phyloP scores from a whole-genome alignment of 2,888 invertebrate species.

The Epistrophe grossulariae region DNA sequence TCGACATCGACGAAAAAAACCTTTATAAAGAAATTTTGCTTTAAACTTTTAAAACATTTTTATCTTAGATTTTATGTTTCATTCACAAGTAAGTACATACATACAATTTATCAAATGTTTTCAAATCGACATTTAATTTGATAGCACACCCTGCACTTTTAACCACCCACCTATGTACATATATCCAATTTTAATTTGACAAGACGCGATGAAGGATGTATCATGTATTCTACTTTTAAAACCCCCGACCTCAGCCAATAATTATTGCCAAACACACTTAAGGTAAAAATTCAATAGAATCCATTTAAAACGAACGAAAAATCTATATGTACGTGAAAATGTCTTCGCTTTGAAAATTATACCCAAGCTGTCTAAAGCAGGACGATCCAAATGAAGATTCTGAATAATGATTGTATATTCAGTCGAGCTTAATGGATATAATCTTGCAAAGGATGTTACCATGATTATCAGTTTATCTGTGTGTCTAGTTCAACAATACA shows the following conservation, averaged over 20 bases:
- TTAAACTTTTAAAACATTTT: too few species aligned
- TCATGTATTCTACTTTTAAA: not conserved
- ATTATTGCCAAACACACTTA: not conserved
- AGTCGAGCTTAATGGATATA: constrained; percentile 34
- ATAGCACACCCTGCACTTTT: not conserved
- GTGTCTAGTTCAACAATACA: constrained; percentile 14
- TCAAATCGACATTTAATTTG: not conserved
- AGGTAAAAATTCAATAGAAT: not conserved
- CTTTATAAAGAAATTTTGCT: too few species aligned
- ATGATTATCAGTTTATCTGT: constrained; percentile 5
- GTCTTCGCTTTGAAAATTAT: not conserved
- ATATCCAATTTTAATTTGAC: not conserved
- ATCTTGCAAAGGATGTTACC: constrained; percentile 19
- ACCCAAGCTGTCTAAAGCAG: not conserved
- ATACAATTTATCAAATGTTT: not conserved
- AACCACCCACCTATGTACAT: not conserved
- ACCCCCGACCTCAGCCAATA: not conserved
- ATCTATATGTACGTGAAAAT: not conserved
- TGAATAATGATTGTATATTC: constrained; percentile 12
- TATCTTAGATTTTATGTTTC: too few species aligned
- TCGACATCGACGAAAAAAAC: too few species aligned
- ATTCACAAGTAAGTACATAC: not conserved
- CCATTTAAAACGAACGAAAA: not conserved
- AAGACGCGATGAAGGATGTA: not conserved
- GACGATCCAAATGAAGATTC: not conserved